These are phyloP conservation scores for Acrocyrtus sp. DNA, from an alignment of 2,888 invertebrate species.

Conservation along the genomic window DNA sequence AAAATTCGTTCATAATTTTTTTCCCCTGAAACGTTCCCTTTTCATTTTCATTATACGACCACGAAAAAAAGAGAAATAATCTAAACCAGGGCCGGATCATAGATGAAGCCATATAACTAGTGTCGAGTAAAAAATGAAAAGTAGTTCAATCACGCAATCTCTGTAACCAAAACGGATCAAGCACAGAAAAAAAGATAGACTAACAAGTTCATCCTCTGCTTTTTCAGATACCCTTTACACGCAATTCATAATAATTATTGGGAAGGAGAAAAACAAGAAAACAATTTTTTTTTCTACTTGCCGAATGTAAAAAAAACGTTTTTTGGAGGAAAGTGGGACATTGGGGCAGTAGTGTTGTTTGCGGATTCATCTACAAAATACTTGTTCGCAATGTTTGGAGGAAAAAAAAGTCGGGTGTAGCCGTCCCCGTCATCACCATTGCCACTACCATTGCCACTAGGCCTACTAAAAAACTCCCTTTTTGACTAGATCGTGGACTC, in stretches of 20 bases:
- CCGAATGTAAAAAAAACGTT: constrained; percentile 9
- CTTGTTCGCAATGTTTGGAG: constrained; percentile 13
- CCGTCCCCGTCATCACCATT: constrained; percentile 3
- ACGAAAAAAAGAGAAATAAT: constrained; percentile 1
- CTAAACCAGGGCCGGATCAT: constrained; percentile 10
- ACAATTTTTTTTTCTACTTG: constrained; percentile 5
- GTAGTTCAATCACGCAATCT: not conserved
- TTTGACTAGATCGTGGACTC: constrained; percentile 4
- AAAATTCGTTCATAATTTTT: constrained; percentile 10
- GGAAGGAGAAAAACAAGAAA: constrained; percentile 37
- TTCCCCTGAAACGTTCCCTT: not conserved
- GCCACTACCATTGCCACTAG: not conserved
- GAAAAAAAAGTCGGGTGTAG: constrained; percentile 33
- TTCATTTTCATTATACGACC: constrained; percentile 29
- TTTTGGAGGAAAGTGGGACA: constrained; percentile 45
- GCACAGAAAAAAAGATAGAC: not conserved
- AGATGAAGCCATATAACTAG: not conserved
- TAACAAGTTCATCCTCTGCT: not conserved
- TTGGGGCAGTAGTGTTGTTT: constrained; percentile 30
- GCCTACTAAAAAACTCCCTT: not conserved
- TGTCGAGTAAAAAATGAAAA: not conserved
- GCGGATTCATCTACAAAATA: constrained; percentile 9
- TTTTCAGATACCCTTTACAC: constrained; percentile 22
- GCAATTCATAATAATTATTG: constrained; percentile 51
- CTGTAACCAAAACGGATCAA: not conserved